phyloP scores from a whole-genome alignment of 2,113 vertebrate genomes.

The Paradoxurus hermaphroditus region DNA sequence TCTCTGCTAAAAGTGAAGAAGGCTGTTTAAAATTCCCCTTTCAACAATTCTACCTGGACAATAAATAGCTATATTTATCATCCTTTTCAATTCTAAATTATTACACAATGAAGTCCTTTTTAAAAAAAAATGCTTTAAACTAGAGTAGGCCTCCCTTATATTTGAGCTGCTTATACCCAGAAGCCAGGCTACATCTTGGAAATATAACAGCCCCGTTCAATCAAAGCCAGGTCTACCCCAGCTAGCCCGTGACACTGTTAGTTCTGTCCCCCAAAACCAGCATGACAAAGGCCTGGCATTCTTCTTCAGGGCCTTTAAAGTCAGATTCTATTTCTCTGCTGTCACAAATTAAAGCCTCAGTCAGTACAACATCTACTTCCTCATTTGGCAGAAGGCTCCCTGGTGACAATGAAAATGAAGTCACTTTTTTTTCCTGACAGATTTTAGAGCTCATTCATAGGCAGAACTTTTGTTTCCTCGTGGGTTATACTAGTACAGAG shows the following conservation, averaged over 20 bases:
- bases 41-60: slow-evolving; percentile 39
- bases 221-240: neutral
- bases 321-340: slow-evolving; percentile 40
- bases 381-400: slow-evolving; percentile 35
- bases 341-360: slow-evolving; percentile 52
- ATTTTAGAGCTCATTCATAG: slow-evolving; percentile 52
- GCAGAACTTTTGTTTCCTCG: slow-evolving; percentile 39
- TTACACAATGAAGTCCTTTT: slow-evolving; percentile 42
- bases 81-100: slow-evolving; percentile 46
- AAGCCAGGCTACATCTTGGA: slow-evolving; percentile 9
- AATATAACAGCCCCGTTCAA: slow-evolving; percentile 20
- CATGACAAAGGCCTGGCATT: slow-evolving; percentile 34
- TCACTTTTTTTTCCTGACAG: slow-evolving; percentile 36
- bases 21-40: slow-evolving; percentile 44
- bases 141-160: neutral
- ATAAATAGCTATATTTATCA: slow-evolving; percentile 43
- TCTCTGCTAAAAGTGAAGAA: slow-evolving; percentile 45
- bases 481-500: slow-evolving; percentile 1
- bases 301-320: slow-evolving; percentile 39
- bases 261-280: neutral
- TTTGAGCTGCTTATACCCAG: slow-evolving; percentile 10
- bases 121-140: neutral
- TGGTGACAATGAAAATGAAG: slow-evolving; percentile 50
- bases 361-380: slow-evolving; percentile 41
- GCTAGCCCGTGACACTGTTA: slow-evolving; percentile 32